Percentiles rank a stretch among this genome's conserved stretches.
Conservation (phyloP, 35 echinoderm and acorn worm genomes). For the Anneissia japonica region DNA sequence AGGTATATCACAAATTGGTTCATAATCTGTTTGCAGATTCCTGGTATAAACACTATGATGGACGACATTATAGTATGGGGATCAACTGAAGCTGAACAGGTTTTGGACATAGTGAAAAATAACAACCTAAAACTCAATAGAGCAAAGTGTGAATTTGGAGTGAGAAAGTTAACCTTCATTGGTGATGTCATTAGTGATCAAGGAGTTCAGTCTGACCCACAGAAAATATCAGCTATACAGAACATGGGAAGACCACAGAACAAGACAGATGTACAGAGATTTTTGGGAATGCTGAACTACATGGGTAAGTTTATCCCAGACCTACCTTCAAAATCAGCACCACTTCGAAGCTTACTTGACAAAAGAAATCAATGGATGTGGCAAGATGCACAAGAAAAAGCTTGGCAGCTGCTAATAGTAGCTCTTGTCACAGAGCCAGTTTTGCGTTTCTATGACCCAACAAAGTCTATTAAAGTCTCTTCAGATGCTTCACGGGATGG, state of each 20-base stretch:
- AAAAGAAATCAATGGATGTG: slow-evolving; percentile 54
- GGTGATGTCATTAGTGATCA: slow-evolving; percentile 21
- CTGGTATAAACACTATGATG: slow-evolving; percentile 13
- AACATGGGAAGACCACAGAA: slow-evolving; percentile 18
- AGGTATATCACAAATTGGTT: slow-evolving; percentile 17
- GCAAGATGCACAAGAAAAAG: slow-evolving; percentile 29
- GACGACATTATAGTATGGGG: slow-evolving; percentile 30
- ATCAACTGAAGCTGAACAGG: neutral
- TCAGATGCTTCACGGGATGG: no score
- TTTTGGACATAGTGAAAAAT: neutral
- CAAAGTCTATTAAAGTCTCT: no score
- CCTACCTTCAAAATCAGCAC: slow-evolving; percentile 32
- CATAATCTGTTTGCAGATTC: slow-evolving; percentile 26
- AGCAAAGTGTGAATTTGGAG: slow-evolving; percentile 5
- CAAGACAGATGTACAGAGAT: slow-evolving; percentile 30
- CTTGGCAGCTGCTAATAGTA: slow-evolving; percentile 16
- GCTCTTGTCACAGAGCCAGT: slow-evolving; percentile 10
- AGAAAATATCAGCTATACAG: slow-evolving; percentile 22
- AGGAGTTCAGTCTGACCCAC: slow-evolving; percentile 28
- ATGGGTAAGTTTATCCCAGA: slow-evolving; percentile 62
- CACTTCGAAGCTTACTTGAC: slow-evolving; percentile 35
- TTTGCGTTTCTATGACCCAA: slow-evolving; percentile 26
- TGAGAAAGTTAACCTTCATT: neutral
- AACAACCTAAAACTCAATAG: neutral
- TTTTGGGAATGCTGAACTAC: slow-evolving; percentile 54